Evolutionary conservation across 2,113 vertebrate species (phyloP), one percentile per base, ranked within the genome.

Genomic region (Syngnathus scovelli): DNA sequence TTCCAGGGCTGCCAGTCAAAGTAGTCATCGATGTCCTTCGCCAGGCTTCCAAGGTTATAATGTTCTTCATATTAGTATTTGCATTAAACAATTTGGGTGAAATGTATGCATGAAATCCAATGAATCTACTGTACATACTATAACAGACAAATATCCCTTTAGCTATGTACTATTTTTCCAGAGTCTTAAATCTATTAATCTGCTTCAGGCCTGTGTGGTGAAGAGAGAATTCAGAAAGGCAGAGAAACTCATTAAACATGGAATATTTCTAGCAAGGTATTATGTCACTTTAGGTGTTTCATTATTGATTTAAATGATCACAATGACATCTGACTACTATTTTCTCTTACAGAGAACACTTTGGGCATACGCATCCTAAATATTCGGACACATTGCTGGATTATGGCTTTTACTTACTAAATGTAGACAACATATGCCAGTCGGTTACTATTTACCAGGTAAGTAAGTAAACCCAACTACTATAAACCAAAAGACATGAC

Each of bases 371-470:
- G 83, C 97, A 98, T 86, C 96, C 97, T 65, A 99, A 99, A 83
- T 98, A 99, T 73, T 99, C 97, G 0, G 97, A 99, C 85, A 98
- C 97, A 0, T 90, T 99, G 69, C 90, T 99, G 86, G 97, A 99
- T 91, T 98, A 98, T 71, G 97, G 97, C 60, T 99, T 99, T 93
- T 99, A 99, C 88, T 89, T 99, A 76, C 93, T 98, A 83, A 99
- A 99, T 41, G 97, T 99, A 90, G 96, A 98, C 89, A 99, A 98
- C 83, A 99, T 99, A 79, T 98, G 97, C 89, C 96, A 99, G 41
- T 99, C 97, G 16, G 96, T 98, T 79, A 94, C 95, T 65, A 98
- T 99, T 90, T 99, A 99, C 89, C 97, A 98, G 96, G 96, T 97
- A 72, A 54, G 76, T 33, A 0, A 0, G 7, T 16, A 33, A 56